Evolutionary conservation across 1,140 invertebrate species (phyloP).

Genomic region (Metopolophium dirhodum): DNA sequence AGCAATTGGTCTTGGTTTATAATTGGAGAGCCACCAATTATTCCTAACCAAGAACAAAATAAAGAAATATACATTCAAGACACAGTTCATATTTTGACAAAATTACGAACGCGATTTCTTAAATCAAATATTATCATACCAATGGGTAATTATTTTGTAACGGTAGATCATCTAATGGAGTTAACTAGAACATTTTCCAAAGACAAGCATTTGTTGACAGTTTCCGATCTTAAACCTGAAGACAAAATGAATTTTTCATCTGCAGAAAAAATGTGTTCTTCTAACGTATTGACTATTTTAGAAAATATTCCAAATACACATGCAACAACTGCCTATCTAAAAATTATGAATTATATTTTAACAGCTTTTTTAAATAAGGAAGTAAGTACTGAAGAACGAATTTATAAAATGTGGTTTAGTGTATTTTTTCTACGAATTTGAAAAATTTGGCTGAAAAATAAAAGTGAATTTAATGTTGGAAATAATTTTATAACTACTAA

Average conservation of each 20-base stretch:
- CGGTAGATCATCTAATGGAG: background rate
- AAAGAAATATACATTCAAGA: background rate
- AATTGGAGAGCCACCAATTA: background rate
- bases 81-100: background rate
- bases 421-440: background rate
- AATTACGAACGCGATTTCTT: background rate
- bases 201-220: background rate
- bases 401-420: background rate
- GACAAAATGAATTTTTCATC: background rate
- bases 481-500: background rate
- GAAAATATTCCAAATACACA: background rate
- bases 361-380: background rate
- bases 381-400: background rate
- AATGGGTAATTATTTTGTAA: background rate
- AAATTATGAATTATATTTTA: constrained; percentile 11
- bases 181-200: background rate
- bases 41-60: background rate
- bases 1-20: background rate
- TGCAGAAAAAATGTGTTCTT: constrained; percentile 5
- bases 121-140: background rate
- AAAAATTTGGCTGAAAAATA: background rate
- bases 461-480: background rate
- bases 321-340: background rate
- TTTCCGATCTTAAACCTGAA: background rate
- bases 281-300: background rate